Evolutionary conservation across 2,113 vertebrate species (phyloP), one percentile per base, ranked within the genome.

Genomic region (Gopherus flavomarginatus): DNA sequence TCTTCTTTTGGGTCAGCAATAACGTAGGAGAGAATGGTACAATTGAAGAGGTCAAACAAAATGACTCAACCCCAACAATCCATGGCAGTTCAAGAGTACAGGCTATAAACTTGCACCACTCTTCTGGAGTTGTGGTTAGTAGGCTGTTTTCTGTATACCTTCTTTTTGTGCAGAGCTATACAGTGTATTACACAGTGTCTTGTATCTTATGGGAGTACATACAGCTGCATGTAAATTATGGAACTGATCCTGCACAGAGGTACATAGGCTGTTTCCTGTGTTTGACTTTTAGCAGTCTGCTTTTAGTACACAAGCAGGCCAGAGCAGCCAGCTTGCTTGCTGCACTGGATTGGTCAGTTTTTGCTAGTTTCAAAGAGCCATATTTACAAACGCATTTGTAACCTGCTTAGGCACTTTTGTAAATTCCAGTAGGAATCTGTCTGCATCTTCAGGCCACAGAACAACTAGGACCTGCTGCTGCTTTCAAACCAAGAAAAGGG

Each of bases 71-170:
- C 1, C 97, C 97, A 11, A 98, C 98, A 4, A 94, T 98, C 59
- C 97, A 42, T 2, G 96, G 98, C 94, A 97, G 97, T 72, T 97
- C 97, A 49, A 87, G 90, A 42, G 92, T 54, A 4, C 97, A 96
- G 31, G 95, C 96, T 81, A 12, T 65, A 0, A 83, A 56, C 83
- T 97, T 89, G 0, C 96, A 83, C 24, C 95, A 87, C 69, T 98
- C 98, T 0, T 96, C 97, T 6, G 97, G 92, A 85, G 88, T 44
- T 1, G 11, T 29, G 98, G 98, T 98, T 14, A 96, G 98, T 98
- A 92, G 11, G 13, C 1, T 4, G 49, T 3, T 90, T 92, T 62
- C 65, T 26, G 17, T 90, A 5, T 1, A 2, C 52, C 83, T 56
- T 75, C 3, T 0, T 50, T 91, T 92, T 0, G 0, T 54, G 82